These are phyloP conservation scores for Cettia cetti DNA, from an alignment of 2,113 vertebrate species.

Conservation along the genomic window DNA sequence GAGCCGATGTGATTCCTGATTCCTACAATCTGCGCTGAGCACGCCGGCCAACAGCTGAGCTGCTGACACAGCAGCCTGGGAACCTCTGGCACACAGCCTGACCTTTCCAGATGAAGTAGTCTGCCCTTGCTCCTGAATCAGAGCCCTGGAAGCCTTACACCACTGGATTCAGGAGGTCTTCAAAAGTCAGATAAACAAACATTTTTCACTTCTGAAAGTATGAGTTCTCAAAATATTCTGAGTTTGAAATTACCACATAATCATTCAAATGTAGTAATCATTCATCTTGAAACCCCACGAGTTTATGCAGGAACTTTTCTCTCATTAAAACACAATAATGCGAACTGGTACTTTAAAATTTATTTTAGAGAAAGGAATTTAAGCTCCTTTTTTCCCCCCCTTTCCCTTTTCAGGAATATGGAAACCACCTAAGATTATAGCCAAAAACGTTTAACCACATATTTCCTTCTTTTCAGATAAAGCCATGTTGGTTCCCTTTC, in stretches of 20 bases:
- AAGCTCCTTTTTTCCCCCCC: constrained; percentile 29
- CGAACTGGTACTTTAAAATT: not conserved
- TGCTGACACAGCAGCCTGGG: not conserved
- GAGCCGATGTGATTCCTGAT: not conserved
- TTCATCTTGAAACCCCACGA: not conserved
- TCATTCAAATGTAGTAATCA: not conserved
- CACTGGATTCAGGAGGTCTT: not conserved
- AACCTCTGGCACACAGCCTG: not conserved
- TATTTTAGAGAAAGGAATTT: constrained; percentile 13
- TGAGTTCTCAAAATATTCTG: not conserved
- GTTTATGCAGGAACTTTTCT: not conserved
- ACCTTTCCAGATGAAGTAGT: not conserved
- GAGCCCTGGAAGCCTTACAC: not conserved
- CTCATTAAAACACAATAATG: constrained; percentile 22
- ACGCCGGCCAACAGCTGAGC: not conserved
- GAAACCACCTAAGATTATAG: constrained; percentile 69
- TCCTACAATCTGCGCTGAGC: not conserved
- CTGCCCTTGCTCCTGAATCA: not conserved
- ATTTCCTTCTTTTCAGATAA: constrained; percentile 89
- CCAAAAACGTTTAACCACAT: constrained; percentile 87
- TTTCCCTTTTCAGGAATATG: constrained; percentile 67
- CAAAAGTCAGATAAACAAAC: not conserved
- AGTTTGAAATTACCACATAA: not conserved
- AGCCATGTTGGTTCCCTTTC: constrained; percentile 65
- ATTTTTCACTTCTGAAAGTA: not conserved